These are phyloP conservation scores for Alcedo atthis DNA, from an alignment of 2,797 vertebrate genomes.

Conservation along the genomic window DNA sequence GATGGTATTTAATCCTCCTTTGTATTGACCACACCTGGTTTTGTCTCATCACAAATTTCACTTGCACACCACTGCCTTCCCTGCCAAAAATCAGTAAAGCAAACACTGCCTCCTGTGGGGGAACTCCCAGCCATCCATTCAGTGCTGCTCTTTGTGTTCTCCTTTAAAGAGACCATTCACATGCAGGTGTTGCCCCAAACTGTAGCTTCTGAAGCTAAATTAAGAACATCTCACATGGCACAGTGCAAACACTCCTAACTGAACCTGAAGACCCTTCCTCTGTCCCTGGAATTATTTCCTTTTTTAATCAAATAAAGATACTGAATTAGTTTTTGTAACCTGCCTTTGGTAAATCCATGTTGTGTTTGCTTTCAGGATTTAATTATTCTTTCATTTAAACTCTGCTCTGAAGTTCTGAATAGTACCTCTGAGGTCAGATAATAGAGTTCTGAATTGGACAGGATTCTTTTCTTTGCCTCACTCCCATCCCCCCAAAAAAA, in stretches of 20 bases:
- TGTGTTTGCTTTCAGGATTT: slow-evolving; percentile 53
- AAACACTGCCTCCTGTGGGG: slow-evolving; percentile 19
- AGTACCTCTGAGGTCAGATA: background rate
- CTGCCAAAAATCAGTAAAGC: slow-evolving; percentile 52
- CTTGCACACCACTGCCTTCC: slow-evolving; percentile 40
- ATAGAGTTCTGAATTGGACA: slow-evolving; percentile 12
- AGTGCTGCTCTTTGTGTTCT: slow-evolving; percentile 22
- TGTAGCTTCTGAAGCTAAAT: background rate
- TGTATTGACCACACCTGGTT: slow-evolving; percentile 54
- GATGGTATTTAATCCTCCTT: slow-evolving; percentile 48
- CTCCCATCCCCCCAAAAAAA: background rate
- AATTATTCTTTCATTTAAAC: slow-evolving; percentile 50
- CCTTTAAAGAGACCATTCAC: slow-evolving; percentile 20
- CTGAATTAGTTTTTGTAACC: slow-evolving; percentile 10
- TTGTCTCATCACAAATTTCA: slow-evolving; percentile 48
- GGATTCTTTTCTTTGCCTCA: slow-evolving; percentile 10
- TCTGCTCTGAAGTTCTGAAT: slow-evolving; percentile 41
- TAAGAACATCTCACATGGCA: background rate
- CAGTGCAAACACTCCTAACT: background rate
- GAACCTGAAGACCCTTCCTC: slow-evolving; percentile 4
- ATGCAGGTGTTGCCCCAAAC: slow-evolving; percentile 40
- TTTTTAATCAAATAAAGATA: slow-evolving; percentile 7
- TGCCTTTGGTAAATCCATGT: slow-evolving; percentile 9
- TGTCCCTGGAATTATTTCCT: background rate
- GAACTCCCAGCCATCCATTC: slow-evolving; percentile 54